These are phyloP conservation scores for Luidia sarsii DNA, from an alignment of 53 echinoderm and acorn worm genomes.

Conservation along the genomic window DNA sequence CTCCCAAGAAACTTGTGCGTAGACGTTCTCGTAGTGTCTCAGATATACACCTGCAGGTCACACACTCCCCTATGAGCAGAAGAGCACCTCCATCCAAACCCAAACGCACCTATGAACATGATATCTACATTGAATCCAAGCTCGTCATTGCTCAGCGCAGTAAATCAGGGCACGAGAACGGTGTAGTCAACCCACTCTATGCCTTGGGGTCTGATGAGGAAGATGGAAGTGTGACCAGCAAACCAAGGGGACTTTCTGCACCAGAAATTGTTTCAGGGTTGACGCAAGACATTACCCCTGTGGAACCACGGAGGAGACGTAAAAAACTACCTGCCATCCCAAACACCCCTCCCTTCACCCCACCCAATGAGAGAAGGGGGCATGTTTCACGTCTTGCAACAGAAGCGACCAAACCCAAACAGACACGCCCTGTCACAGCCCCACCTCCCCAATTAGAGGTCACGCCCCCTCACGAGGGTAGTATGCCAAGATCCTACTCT, in stretches of 20 bases:
- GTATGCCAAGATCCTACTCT: slow-evolving; percentile 15
- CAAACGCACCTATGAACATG: slow-evolving; percentile 56
- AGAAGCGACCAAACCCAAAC: too few species aligned
- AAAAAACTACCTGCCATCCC: slow-evolving; percentile 31
- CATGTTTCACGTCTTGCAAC: background rate
- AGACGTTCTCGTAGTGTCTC: slow-evolving; percentile 28
- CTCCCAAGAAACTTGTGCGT: background rate
- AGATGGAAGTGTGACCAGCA: too few species aligned
- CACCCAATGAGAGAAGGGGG: background rate
- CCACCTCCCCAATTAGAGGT: too few species aligned
- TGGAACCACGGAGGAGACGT: background rate
- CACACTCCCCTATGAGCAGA: background rate
- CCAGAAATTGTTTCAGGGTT: background rate
- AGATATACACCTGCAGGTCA: background rate
- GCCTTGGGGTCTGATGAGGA: background rate
- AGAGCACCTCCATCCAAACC: slow-evolving; percentile 40
- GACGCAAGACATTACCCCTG: too few species aligned
- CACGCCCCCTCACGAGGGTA: too few species aligned
- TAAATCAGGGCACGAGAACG: background rate
- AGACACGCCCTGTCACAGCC: too few species aligned
- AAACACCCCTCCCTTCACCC: slow-evolving; percentile 28
- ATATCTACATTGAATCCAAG: slow-evolving; percentile 58
- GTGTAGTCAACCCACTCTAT: background rate
- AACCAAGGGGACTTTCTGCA: background rate
- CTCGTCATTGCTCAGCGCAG: background rate